Conservation (phyloP, 2,888 invertebrate species). For the Dendrolimus houi region DNA sequence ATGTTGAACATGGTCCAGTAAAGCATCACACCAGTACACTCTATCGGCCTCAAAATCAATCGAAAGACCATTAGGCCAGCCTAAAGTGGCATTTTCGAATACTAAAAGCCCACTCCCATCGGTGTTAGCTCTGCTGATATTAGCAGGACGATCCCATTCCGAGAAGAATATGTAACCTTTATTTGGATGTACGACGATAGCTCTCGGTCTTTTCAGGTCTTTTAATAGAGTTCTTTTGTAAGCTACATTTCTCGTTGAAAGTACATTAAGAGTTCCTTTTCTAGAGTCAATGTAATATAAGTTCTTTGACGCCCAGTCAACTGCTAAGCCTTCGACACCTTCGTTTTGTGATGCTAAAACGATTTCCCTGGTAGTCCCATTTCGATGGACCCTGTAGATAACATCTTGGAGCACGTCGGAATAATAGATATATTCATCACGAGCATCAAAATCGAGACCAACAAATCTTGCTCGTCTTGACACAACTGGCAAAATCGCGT, state of each 20-base stretch:
- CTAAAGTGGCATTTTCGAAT: slow-evolving; percentile 92
- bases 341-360: slow-evolving; percentile 97
- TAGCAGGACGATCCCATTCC: slow-evolving; percentile 97
- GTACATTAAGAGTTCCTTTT: slow-evolving; percentile 94
- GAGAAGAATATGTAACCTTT: slow-evolving; percentile 96
- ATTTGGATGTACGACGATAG: slow-evolving; percentile 97
- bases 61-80: slow-evolving; percentile 98
- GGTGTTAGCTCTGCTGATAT: slow-evolving; percentile 93
- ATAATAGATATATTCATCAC: slow-evolving; percentile 95
- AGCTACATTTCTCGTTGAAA: slow-evolving; percentile 91
- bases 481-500: slow-evolving; percentile 96
- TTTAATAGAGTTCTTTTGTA: slow-evolving; percentile 89
- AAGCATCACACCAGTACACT: slow-evolving; percentile 98
- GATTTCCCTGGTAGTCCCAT: slow-evolving; percentile 88
- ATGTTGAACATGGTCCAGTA: slow-evolving; percentile 97
- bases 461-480: slow-evolving; percentile 94
- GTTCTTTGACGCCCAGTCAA: slow-evolving; percentile 97
- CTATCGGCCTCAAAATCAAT: slow-evolving; percentile 93
- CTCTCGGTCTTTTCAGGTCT: slow-evolving; percentile 93
- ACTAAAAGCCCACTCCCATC: slow-evolving; percentile 92
- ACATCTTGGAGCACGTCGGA: slow-evolving; percentile 98
- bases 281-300: slow-evolving; percentile 96
- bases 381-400: slow-evolving; percentile 88
- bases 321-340: slow-evolving; percentile 96
- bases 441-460: slow-evolving; percentile 94